Conservation (phyloP, 1,140 invertebrate genomes). For the Galleria mellonella region DNA sequence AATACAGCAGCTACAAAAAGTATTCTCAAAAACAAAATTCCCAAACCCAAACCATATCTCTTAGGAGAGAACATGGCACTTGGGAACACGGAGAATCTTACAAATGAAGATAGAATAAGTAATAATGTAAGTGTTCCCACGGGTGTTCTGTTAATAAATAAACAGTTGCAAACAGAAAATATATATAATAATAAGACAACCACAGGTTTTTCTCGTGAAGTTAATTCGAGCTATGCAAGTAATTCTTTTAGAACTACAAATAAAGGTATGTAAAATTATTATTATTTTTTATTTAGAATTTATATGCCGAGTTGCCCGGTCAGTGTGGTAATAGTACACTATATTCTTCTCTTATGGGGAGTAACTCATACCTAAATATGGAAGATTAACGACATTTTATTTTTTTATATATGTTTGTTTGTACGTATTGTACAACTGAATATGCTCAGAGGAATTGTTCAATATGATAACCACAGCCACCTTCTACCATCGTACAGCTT, state of each 20-base stretch:
- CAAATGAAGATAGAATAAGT: slow-evolving; percentile 16
- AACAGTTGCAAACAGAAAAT: slow-evolving; percentile 37
- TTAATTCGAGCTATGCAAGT: slow-evolving; percentile 15
- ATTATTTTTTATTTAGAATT: slow-evolving; percentile 5
- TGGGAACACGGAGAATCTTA: slow-evolving; percentile 33
- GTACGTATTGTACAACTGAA: too few relatives aligned
- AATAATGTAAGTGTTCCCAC: slow-evolving; percentile 18
- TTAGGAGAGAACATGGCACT: slow-evolving; percentile 77
- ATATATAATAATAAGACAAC: slow-evolving; percentile 29
- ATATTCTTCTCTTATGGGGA: too few relatives aligned
- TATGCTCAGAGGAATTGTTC: too few relatives aligned
- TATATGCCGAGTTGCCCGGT: too few relatives aligned
- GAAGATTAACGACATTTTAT: too few relatives aligned
- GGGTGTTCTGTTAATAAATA: slow-evolving; percentile 55
- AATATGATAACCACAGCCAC: too few relatives aligned
- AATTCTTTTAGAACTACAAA: slow-evolving; percentile 36
- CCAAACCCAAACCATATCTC: slow-evolving; percentile 81
- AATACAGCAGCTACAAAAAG: slow-evolving; percentile 77
- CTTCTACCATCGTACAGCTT: too few relatives aligned
- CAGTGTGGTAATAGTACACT: too few relatives aligned
- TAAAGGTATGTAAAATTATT: slow-evolving; percentile 27
- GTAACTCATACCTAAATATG: too few relatives aligned
- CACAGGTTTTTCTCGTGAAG: slow-evolving; percentile 17
- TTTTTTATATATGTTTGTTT: too few relatives aligned
- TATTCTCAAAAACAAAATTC: slow-evolving; percentile 82